Conservation (phyloP, 2,797 vertebrate genomes). For the Nyctibius grandis region DNA sequence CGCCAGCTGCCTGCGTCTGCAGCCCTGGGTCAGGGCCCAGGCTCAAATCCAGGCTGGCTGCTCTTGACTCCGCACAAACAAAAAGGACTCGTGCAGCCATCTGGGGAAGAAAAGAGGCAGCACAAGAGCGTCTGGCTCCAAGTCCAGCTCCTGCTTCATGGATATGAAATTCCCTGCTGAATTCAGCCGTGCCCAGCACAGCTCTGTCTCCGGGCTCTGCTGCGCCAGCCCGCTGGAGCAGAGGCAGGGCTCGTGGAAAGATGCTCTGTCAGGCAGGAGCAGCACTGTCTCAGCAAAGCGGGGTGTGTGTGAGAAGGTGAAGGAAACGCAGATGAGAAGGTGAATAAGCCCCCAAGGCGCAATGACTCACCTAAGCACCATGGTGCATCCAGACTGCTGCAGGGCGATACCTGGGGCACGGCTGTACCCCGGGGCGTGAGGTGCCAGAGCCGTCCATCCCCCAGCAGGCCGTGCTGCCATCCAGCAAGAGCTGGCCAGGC, state of each 20-base stretch:
- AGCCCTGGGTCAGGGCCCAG: background rate
- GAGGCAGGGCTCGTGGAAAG: background rate
- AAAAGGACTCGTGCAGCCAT: background rate
- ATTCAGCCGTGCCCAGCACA: rapidly evolving
- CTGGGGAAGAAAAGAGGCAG: background rate
- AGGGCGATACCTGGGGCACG: rapidly evolving
- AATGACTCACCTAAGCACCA: rapidly evolving
- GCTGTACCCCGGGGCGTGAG: rapidly evolving
- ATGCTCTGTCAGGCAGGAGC: background rate
- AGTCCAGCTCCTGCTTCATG: rapidly evolving
- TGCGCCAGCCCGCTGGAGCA: background rate
- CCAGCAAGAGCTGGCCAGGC: too few relatives aligned
- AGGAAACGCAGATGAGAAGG: background rate
- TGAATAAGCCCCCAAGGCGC: background rate
- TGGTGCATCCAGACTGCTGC: rapidly evolving
- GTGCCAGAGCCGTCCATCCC: background rate
- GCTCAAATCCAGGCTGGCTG: background rate
- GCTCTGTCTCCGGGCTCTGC: background rate
- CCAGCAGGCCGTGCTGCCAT: too few relatives aligned
- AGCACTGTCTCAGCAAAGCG: rapidly evolving
- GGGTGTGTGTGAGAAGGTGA: background rate
- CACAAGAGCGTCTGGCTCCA: background rate
- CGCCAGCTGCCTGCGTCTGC: background rate
- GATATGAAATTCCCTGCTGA: rapidly evolving
- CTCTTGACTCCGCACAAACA: background rate